These are phyloP conservation scores for Hydrotaea diabolus DNA, from an alignment of 2,888 invertebrate species.

Conservation along the genomic window DNA sequence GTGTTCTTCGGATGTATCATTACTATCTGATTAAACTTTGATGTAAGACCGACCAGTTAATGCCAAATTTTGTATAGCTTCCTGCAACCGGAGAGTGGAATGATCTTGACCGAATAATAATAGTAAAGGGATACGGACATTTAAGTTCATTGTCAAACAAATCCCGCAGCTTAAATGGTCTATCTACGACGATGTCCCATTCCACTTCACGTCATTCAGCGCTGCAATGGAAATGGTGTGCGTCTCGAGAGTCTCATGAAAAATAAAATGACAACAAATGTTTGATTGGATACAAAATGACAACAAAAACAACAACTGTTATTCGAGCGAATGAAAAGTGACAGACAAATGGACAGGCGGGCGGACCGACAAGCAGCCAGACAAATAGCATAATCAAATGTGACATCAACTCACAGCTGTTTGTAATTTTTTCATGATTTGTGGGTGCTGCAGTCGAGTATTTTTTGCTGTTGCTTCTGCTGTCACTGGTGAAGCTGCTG, in stretches of 20 bases:
- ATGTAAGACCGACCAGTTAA: too few species aligned
- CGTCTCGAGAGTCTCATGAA: background rate
- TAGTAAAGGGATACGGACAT: too few species aligned
- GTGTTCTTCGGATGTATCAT: too few species aligned
- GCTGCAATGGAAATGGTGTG: background rate
- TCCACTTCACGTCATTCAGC: background rate
- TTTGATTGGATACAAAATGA: background rate
- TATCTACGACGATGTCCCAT: too few species aligned
- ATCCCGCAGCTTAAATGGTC: too few species aligned
- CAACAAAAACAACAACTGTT: background rate
- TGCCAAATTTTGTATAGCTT: too few species aligned
- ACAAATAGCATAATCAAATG: conserved; percentile 35
- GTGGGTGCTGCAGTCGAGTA: conserved; percentile 16
- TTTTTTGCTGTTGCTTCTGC: background rate
- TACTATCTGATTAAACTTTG: too few species aligned
- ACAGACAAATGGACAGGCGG: too few species aligned
- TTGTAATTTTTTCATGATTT: conserved; percentile 19
- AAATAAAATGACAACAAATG: conserved; percentile 1
- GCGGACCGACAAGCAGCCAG: too few species aligned
- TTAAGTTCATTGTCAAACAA: too few species aligned
- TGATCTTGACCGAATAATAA: too few species aligned
- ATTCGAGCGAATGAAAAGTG: background rate
- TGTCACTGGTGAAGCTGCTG: background rate
- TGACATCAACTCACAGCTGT: conserved; percentile 27
- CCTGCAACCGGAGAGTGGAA: too few species aligned